Conservation (phyloP, 2,888 invertebrate genomes). For the Nebria brevicollis region DNA sequence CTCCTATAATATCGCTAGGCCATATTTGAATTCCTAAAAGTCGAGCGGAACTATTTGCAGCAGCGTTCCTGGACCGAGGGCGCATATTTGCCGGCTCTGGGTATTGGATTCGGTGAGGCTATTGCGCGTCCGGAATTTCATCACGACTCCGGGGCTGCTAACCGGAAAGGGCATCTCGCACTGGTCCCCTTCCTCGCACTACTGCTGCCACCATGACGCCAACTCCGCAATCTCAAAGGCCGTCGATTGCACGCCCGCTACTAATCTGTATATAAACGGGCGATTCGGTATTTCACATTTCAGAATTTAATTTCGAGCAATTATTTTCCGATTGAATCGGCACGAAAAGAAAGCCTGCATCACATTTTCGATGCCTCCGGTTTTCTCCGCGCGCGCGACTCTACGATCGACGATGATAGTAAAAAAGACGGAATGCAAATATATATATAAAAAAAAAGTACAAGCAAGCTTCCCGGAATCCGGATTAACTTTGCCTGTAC, state of each 20-base stretch:
- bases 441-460: neutral
- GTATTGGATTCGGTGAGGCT: slow-evolving; percentile 34
- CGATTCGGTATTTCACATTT: slow-evolving; percentile 40
- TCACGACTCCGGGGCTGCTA: slow-evolving; percentile 30
- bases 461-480: neutral
- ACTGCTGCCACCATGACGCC: neutral
- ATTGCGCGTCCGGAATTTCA: slow-evolving; percentile 45
- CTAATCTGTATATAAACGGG: slow-evolving; percentile 41
- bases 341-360: slow-evolving; percentile 40
- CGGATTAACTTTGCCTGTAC: slow-evolving; percentile 2
- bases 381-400: neutral
- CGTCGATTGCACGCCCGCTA: slow-evolving; percentile 16
- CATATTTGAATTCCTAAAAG: slow-evolving; percentile 45
- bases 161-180: slow-evolving; percentile 27
- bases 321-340: slow-evolving; percentile 46
- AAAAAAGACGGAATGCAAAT: slow-evolving; percentile 14
- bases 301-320: slow-evolving; percentile 45
- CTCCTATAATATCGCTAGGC: slow-evolving; percentile 25
- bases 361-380: slow-evolving; percentile 7
- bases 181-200: slow-evolving; percentile 5
- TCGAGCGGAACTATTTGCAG: slow-evolving; percentile 32
- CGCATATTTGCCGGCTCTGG: slow-evolving; percentile 39
- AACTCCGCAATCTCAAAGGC: slow-evolving; percentile 17
- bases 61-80: slow-evolving; percentile 12
- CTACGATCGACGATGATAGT: neutral